Conservation (phyloP, 1,140 invertebrate species). For the Steinernema feltiae region DNA sequence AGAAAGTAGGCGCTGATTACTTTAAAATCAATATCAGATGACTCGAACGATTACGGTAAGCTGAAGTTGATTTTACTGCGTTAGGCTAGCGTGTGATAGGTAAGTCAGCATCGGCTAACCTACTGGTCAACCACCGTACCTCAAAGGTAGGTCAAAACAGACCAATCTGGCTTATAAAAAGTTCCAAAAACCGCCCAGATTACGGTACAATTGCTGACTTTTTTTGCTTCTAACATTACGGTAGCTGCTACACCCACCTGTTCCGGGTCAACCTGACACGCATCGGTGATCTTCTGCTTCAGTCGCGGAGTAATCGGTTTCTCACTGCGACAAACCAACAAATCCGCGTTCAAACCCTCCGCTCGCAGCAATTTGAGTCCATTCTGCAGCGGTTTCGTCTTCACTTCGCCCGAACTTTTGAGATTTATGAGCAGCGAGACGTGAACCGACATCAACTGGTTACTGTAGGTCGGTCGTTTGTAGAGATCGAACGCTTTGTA, state of each 20-base stretch:
- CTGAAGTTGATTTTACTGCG: too few species aligned
- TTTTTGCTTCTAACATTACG: too few species aligned
- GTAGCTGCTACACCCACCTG: too few species aligned
- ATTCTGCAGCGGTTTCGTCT: conserved; percentile 95
- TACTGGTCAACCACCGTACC: too few species aligned
- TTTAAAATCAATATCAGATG: neutral
- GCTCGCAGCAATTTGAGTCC: conserved; percentile 73
- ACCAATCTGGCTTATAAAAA: too few species aligned
- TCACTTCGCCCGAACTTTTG: conserved; percentile 82
- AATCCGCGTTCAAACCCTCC: conserved; percentile 85
- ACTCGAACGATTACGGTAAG: too few species aligned
- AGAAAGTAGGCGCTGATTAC: too few species aligned
- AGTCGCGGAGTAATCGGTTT: conserved; percentile 63
- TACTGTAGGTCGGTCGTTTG: conserved; percentile 80
- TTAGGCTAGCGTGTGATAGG: too few species aligned
- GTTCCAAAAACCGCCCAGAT: too few species aligned
- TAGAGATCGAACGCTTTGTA: conserved; percentile 97
- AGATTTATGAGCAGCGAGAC: conserved; percentile 88
- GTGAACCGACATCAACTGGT: conserved; percentile 87
- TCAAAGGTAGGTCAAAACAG: too few species aligned
- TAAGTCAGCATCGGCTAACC: too few species aligned
- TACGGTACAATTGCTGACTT: too few species aligned
- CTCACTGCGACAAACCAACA: conserved; percentile 61
- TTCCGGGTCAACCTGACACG: conserved; percentile 85
- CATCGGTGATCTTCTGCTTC: conserved; percentile 90